phyloP scores from a whole-genome alignment of 1,140 invertebrate species.

The Drosophila varians region DNA sequence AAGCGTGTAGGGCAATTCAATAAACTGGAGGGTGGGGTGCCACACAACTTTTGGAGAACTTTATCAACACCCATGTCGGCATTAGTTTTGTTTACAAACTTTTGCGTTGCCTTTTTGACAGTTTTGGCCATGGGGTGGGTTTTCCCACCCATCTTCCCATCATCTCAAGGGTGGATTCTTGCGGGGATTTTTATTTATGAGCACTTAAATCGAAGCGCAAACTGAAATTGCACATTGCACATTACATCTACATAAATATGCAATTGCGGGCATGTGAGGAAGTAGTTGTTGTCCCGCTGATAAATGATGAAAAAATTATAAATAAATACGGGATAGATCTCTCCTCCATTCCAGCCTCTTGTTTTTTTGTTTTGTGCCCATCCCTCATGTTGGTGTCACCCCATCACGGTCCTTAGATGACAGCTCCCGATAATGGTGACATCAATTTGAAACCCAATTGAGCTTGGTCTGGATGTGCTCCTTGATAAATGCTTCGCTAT shows the following conservation, averaged over 20 bases:
- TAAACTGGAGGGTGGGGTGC: constrained; percentile 46
- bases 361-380: neutral
- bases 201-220: constrained; percentile 82
- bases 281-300: constrained; percentile 54
- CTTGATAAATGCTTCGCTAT: constrained; percentile 77
- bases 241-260: constrained; percentile 80
- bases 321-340: constrained; percentile 64
- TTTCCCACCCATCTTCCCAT: neutral
- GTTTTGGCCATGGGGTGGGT: constrained; percentile 31
- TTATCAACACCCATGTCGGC: constrained; percentile 84
- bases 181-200: constrained; percentile 80
- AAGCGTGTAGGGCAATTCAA: constrained; percentile 83
- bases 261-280: constrained; percentile 76
- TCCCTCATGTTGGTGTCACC: constrained; percentile 24
- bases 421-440: constrained; percentile 81
- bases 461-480: constrained; percentile 30
- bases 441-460: constrained; percentile 83
- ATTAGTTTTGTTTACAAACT: constrained; percentile 84
- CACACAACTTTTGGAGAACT: constrained; percentile 66
- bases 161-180: constrained; percentile 15
- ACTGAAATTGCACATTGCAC: constrained; percentile 68
- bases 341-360: constrained; percentile 7
- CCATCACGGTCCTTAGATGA: constrained; percentile 65
- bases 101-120: constrained; percentile 81
- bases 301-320: constrained; percentile 77